phyloP scores from a whole-genome alignment of 2,113 vertebrate genomes.

The Chloropsis hardwickii region DNA sequence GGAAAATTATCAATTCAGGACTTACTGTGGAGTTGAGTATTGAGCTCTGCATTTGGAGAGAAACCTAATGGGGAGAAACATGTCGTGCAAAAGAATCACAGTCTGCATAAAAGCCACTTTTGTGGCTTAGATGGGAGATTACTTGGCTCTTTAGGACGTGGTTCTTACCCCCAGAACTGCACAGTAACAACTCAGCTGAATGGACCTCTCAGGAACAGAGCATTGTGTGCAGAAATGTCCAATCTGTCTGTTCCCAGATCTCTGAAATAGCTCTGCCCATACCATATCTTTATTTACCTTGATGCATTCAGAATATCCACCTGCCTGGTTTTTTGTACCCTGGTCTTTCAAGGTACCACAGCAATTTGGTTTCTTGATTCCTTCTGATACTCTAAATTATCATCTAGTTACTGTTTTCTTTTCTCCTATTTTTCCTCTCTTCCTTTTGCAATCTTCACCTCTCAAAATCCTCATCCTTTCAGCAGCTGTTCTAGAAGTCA shows the following conservation, averaged over 20 bases:
- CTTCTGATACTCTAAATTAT: not conserved
- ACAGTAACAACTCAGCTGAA: not conserved
- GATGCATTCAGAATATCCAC: not conserved
- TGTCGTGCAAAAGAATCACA: not conserved
- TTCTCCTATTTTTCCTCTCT: not conserved
- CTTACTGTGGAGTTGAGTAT: not conserved
- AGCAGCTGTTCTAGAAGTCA: not conserved
- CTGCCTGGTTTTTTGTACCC: not conserved
- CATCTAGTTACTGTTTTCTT: not conserved
- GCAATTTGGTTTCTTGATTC: not conserved
- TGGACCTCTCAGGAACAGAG: not conserved
- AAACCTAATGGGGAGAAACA: not conserved
- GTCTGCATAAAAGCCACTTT: not conserved
- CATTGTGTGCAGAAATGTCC: not conserved
- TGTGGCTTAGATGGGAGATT: slow-evolving; percentile 17
- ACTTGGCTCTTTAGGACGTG: not conserved
- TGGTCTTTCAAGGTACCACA: not conserved
- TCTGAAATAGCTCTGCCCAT: not conserved
- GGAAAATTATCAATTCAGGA: slow-evolving; percentile 31
- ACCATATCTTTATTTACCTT: not conserved
- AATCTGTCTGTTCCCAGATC: not conserved
- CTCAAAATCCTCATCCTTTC: not conserved
- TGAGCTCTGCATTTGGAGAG: not conserved
- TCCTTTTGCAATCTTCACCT: not conserved
- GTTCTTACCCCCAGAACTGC: not conserved